Evolutionary conservation across 2,797 vertebrate genomes (phyloP).

Genomic region (Carapus acus): DNA sequence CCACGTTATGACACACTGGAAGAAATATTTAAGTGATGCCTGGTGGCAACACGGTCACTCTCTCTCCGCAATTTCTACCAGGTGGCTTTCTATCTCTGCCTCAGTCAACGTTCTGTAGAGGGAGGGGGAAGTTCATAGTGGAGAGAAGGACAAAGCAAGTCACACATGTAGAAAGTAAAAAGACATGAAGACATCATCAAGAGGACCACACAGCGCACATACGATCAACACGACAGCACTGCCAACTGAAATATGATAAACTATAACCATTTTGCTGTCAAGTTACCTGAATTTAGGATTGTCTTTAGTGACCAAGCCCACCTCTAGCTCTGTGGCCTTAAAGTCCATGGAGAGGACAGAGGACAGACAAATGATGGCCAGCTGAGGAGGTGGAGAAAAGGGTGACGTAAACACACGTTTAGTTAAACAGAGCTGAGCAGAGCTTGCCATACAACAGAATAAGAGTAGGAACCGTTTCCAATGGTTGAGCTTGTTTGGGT

Average conservation of each 20-base stretch:
- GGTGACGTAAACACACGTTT: neutral
- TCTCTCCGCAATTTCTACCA: conserved; percentile 73
- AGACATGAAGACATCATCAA: too few relatives aligned
- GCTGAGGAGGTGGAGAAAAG: conserved; percentile 38
- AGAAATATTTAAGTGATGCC: neutral
- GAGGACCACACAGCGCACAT: too few relatives aligned
- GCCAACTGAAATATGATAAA: too few relatives aligned
- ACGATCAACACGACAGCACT: too few relatives aligned
- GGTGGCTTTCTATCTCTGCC: conserved; percentile 66
- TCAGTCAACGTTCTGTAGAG: conserved; percentile 65
- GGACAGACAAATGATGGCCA: conserved; percentile 73
- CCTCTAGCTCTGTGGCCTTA: conserved; percentile 70
- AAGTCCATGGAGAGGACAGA: conserved; percentile 72
- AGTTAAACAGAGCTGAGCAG: too few relatives aligned
- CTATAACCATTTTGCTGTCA: too few relatives aligned
- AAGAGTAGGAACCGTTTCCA: too few relatives aligned
- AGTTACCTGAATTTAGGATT: conserved; percentile 73
- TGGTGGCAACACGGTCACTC: conserved; percentile 54
- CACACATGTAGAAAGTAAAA: too few relatives aligned
- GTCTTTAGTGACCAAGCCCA: conserved; percentile 72
- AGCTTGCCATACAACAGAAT: too few relatives aligned
- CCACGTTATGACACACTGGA: conserved; percentile 11
- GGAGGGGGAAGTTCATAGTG: neutral
- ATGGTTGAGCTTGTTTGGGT: too few relatives aligned
- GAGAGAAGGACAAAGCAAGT: neutral